Evolutionary conservation across 2,113 vertebrate genomes (phyloP), one percentile per base, ranked within the genome.

Genomic region (Gnathonemus longibarbis): DNA sequence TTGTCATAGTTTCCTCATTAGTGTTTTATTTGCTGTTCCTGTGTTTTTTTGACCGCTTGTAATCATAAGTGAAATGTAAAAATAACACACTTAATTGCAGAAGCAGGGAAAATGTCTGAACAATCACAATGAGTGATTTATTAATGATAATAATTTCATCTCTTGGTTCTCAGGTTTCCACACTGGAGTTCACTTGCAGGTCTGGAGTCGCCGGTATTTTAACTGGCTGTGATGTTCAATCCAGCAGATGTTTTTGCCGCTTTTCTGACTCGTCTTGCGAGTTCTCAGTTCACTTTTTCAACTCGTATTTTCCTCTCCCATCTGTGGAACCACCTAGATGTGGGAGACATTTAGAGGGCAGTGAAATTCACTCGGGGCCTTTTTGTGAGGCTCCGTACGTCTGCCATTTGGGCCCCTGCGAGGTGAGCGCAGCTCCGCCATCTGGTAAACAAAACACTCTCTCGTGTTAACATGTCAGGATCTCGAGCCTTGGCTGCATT

Each of bases 71-170:
- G 3, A 42, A 45, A 46, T 84, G 24, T 84, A 48, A 84, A 84
- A 84, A 70, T 31, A 46, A 70, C 39, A 83, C 42, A 8, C 42
- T 48, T 45, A 84, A 84, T 24, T 45, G 83, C 83, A 24, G 27
- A 84, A 84, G 45, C 83, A 24, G 21, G 35, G 74, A 83, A 84
- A 45, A 84, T 84, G 39, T 84, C 39, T 46, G 39, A n/a, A 48
- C 21, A 48, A 46, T 84, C 83, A 48, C 19, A n/a, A 24, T 6
- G 19, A 84, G 42, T 46, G 83, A n/a, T 84, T 48, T 84, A 45
- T 84, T 84, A 46, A 84, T 84, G 17, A 80, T 84, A 48, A 48
- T 84, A 84, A 84, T 84, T 45, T 84, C 21, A n/a, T 48, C 83
- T 46, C 45, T 4, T 24, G 9, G 39, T 46, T 24, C 39, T 24